phyloP scores from a whole-genome alignment of 2,888 invertebrate genomes.

The Theodoxus fluviatilis region DNA sequence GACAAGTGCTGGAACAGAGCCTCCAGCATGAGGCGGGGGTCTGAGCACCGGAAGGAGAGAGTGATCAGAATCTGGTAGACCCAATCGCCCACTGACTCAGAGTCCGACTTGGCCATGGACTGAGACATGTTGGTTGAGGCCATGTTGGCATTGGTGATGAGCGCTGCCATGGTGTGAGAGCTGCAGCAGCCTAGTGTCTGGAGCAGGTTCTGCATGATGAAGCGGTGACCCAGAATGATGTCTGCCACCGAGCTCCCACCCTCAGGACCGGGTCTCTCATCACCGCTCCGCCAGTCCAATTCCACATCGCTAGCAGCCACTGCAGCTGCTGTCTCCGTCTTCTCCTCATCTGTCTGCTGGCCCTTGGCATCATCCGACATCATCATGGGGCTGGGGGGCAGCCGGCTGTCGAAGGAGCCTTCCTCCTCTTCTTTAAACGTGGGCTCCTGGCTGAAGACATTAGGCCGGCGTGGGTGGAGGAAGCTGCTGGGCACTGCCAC shows the following conservation, averaged over 20 bases:
- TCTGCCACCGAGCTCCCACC: conserved; percentile 48
- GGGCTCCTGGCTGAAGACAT: too few relatives aligned
- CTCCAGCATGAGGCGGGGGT: conserved; percentile 78
- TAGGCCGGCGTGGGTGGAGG: too few relatives aligned
- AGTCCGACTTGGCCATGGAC: too few relatives aligned
- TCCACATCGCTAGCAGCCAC: conserved; percentile 29
- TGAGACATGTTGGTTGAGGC: conserved; percentile 26
- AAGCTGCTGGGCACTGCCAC: conserved; percentile 38
- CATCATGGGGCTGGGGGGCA: conserved; percentile 34
- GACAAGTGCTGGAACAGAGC: conserved; percentile 79
- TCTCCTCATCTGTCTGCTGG: conserved; percentile 80
- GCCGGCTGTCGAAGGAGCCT: conserved; percentile 45
- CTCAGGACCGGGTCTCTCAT: conserved; percentile 18
- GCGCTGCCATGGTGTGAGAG: conserved; percentile 73
- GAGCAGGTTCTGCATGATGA: conserved; percentile 84
- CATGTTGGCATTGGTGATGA: conserved; percentile 23
- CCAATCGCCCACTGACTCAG: conserved; percentile 82
- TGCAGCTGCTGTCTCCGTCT: conserved; percentile 41
- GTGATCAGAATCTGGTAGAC: conserved; percentile 84
- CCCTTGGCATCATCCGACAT: conserved; percentile 55
- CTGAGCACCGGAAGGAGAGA: conserved; percentile 79
- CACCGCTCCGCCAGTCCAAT: neutral
- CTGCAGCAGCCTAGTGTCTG: conserved; percentile 81
- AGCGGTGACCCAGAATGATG: conserved; percentile 64
- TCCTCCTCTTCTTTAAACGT: conserved; percentile 51